A percentile compares a stretch with the other conserved stretches of the same genome.
Evolutionary conservation across 2,113 vertebrate species (phyloP).

Genomic region (Hucho hucho): DNA sequence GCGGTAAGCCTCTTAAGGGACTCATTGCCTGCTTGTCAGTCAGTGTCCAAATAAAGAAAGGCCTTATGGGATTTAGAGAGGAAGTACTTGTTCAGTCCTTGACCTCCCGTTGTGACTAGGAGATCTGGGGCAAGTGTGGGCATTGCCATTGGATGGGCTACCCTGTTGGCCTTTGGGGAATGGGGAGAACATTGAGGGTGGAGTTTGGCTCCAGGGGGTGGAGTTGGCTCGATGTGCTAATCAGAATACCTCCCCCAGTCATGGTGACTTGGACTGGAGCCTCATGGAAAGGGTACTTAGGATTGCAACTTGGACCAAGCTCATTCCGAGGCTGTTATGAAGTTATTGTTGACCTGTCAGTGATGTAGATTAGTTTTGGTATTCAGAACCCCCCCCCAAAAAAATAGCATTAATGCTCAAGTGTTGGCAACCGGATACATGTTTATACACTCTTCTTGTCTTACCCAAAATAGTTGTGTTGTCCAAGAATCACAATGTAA

Average conservation of each 20-base stretch:
- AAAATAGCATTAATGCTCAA: no score
- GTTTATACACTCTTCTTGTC: no score
- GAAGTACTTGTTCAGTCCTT: constrained; percentile 66
- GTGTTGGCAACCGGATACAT: no score
- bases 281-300: no score
- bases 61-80: constrained; percentile 77
- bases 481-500: not conserved
- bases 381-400: no score
- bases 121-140: constrained; percentile 34
- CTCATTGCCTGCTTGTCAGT: constrained; percentile 73
- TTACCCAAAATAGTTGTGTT: not conserved
- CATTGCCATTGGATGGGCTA: constrained; percentile 7
- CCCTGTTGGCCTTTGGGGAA: not conserved
- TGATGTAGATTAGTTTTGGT: no score
- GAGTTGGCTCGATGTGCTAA: not conserved
- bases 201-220: not conserved
- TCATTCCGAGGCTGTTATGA: no score
- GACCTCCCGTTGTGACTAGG: constrained; percentile 60
- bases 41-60: constrained; percentile 80
- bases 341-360: no score
- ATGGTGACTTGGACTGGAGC: no score
- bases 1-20: constrained; percentile 79
- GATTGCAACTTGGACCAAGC: no score
- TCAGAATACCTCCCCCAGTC: not conserved
- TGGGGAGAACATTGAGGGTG: no score